Conservation (phyloP, 2,888 invertebrate species). For the Caenorhabditis sulstoni region DNA sequence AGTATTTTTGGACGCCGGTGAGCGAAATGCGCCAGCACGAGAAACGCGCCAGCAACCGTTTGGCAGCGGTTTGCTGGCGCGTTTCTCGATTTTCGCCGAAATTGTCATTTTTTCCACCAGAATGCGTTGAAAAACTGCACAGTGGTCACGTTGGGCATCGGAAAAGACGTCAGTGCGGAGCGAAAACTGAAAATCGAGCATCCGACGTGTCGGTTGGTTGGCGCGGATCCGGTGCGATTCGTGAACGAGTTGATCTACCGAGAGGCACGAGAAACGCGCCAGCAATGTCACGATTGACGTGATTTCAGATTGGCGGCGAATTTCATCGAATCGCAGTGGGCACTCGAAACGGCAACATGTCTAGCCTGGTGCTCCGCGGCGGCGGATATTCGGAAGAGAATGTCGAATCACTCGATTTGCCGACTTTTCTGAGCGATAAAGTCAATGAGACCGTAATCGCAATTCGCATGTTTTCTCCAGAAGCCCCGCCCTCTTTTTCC, state of each 20-base stretch:
- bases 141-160: not conserved
- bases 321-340: slow-evolving; percentile 4
- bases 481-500: not conserved
- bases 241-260: not conserved
- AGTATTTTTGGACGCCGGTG: not conserved
- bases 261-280: not conserved
- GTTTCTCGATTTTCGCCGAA: not conserved
- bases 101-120: not conserved
- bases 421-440: not conserved
- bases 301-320: not conserved
- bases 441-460: not conserved
- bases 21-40: not conserved
- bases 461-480: not conserved
- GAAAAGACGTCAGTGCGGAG: not conserved
- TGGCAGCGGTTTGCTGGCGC: too few species aligned
- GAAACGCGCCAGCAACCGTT: not conserved
- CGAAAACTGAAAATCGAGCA: not conserved
- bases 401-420: not conserved
- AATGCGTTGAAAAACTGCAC: not conserved
- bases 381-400: not conserved
- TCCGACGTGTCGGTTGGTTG: not conserved
- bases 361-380: not conserved
- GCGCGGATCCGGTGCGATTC: not conserved
- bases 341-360: not conserved
- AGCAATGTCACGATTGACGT: not conserved